phyloP scores from a whole-genome alignment of 2,797 vertebrate genomes.

The Coreius guichenoti region DNA sequence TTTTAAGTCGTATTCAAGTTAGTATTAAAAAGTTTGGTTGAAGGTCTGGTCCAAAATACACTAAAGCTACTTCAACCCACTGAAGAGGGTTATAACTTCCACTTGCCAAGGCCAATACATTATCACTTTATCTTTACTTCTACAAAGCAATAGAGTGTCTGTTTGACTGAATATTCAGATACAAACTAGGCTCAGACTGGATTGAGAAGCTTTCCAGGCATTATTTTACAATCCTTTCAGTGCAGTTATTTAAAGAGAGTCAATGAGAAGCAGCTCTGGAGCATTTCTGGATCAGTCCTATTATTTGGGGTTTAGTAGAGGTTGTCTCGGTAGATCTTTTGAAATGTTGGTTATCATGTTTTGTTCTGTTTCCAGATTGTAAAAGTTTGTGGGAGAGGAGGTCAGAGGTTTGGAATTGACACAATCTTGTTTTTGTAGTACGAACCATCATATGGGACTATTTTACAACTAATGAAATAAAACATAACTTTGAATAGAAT shows the following conservation, averaged over 20 bases:
- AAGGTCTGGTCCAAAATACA: constrained; percentile 22
- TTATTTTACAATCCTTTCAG: neutral
- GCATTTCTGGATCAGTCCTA: constrained; percentile 4
- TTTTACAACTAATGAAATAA: constrained; percentile 76
- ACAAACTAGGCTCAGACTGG: neutral
- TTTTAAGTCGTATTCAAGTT: neutral
- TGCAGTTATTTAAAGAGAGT: neutral
- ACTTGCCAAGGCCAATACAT: neutral
- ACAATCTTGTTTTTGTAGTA: constrained; percentile 67
- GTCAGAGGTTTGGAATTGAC: constrained; percentile 27
- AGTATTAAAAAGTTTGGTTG: neutral
- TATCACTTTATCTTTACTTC: constrained; percentile 4
- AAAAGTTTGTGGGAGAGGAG: constrained; percentile 23
- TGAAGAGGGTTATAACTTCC: neutral
- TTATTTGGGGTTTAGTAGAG: neutral
- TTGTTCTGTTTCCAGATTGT: constrained; percentile 20
- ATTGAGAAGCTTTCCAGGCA: neutral
- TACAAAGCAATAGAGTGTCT: constrained; percentile 15
- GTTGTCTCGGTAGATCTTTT: constrained; percentile 25
- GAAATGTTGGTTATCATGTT: constrained; percentile 18
- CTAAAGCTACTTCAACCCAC: constrained; percentile 2
- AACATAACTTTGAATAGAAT: constrained; percentile 72
- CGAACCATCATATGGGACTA: constrained; percentile 62
- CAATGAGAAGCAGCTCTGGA: constrained; percentile 13
- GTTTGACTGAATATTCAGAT: constrained; percentile 12